Percentiles rank a stretch among this genome's conserved stretches.
These are phyloP conservation scores for Cyprinus carpio DNA, from an alignment of 2,113 vertebrate species.

Conservation along the genomic window DNA sequence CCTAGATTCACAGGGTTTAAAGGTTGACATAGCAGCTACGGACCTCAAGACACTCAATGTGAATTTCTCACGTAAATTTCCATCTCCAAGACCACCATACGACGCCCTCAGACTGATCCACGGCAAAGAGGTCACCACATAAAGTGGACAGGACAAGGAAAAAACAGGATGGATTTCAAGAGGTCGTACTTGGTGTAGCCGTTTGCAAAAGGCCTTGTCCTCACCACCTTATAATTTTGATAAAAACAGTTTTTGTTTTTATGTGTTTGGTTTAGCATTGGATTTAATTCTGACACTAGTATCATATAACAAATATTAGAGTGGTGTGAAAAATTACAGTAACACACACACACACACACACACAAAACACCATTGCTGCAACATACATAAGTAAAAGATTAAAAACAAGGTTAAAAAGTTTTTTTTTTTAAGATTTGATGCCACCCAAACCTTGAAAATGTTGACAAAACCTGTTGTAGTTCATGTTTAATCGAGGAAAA, in stretches of 20 bases:
- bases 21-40: neutral
- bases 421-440: neutral
- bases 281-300: neutral
- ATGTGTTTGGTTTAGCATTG: neutral
- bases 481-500: neutral
- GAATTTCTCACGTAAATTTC: constrained; percentile 36
- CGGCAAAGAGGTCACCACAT: neutral
- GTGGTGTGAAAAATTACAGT: neutral
- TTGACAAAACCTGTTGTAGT: too few species aligned
- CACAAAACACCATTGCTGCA: too few species aligned
- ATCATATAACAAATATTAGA: neutral
- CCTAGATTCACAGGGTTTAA: constrained; percentile 1
- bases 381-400: neutral
- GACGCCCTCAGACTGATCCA: neutral
- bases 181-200: neutral
- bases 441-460: neutral
- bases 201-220: neutral
- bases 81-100: constrained; percentile 20
- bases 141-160: neutral
- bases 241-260: neutral
- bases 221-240: neutral
- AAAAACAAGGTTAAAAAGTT: too few species aligned
- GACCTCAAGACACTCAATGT: neutral
- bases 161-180: constrained; percentile 6
- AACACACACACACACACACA: too few species aligned